Evolutionary conservation across 92 coral and sea anemone species (phyloP).

Genomic region (Parazoanthus atlanticus): DNA sequence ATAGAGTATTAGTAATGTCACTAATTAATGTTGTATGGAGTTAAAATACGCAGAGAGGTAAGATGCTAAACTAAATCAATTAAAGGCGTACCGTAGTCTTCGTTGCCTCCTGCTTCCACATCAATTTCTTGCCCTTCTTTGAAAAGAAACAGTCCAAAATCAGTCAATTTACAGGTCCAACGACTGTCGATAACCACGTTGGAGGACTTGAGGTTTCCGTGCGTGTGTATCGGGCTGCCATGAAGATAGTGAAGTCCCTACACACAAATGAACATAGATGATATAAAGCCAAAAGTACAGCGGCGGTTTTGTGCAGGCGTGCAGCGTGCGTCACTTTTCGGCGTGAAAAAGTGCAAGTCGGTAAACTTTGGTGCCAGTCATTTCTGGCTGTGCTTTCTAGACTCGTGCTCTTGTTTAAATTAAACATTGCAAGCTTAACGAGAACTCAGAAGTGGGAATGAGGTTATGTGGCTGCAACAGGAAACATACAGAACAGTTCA

Average conservation of each 20-base stretch:
- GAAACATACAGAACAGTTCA: too few species aligned
- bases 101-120: conserved; percentile 72
- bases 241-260: conserved; percentile 78
- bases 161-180: conserved; percentile 86
- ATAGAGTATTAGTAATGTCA: too few species aligned
- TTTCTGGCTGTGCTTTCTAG: too few species aligned
- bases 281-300: background rate
- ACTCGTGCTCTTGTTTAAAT: too few species aligned
- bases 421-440: too few species aligned
- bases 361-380: too few species aligned
- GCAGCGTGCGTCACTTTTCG: background rate
- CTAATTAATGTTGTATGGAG: too few species aligned
- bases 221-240: conserved; percentile 61
- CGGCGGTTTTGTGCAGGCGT: background rate
- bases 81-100: conserved; percentile 67
- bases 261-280: background rate
- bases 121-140: conserved; percentile 77
- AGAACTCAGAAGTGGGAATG: too few species aligned
- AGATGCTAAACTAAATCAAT: background rate
- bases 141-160: conserved; percentile 68
- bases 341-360: too few species aligned
- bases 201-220: conserved; percentile 87
- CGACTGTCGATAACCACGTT: conserved; percentile 86
- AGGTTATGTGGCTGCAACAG: too few species aligned
- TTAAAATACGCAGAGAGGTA: too few species aligned